Conservation (phyloP, 2,113 vertebrate genomes). For the Tychaedon coryphoeus region DNA sequence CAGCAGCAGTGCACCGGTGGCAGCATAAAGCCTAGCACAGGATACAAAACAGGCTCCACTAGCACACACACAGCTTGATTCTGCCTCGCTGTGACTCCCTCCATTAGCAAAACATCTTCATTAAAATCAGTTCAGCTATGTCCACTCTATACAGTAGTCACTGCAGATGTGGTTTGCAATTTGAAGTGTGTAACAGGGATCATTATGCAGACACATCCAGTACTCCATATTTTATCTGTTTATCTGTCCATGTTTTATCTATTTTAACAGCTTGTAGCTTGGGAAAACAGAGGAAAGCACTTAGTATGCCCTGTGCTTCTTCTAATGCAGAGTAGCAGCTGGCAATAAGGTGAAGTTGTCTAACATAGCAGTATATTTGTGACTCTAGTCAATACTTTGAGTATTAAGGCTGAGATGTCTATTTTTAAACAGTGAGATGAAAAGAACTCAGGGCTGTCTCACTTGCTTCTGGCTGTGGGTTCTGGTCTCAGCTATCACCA, state of each 20-base stretch:
- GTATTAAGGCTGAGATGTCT: neutral
- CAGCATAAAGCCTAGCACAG: neutral
- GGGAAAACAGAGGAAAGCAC: neutral
- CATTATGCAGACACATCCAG: neutral
- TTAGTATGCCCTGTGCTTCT: neutral
- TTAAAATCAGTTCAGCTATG: neutral
- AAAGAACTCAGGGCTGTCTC: neutral
- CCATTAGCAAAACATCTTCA: neutral
- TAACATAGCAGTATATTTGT: conserved; percentile 17
- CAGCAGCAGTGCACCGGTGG: neutral
- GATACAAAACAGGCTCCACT: neutral
- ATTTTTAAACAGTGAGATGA: conserved; percentile 46
- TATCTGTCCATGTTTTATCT: too few relatives aligned
- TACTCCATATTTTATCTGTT: neutral
- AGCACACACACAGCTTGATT: neutral
- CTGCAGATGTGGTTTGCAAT: neutral
- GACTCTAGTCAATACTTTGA: neutral
- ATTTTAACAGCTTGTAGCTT: neutral
- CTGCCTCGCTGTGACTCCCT: neutral
- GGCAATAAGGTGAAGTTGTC: conserved; percentile 31
- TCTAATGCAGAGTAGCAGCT: conserved; percentile 10
- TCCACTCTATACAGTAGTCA: neutral
- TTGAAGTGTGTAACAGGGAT: neutral
- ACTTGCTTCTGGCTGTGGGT: neutral
- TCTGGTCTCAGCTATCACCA: neutral